phyloP scores from a whole-genome alignment of 2,888 invertebrate genomes.

The Idaea straminata region DNA sequence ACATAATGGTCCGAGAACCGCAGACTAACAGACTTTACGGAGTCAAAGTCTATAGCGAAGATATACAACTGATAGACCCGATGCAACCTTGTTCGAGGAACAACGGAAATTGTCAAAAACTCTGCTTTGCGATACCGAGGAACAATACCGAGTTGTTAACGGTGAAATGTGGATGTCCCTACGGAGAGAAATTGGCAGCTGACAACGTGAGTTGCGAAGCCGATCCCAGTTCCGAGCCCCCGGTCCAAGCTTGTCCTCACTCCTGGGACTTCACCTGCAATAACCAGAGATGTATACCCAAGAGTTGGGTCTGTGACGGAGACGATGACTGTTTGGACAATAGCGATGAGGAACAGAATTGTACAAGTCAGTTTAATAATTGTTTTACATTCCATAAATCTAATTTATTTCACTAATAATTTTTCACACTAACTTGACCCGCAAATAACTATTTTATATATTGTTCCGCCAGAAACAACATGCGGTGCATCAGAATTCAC shows the following conservation, averaged over 20 bases:
- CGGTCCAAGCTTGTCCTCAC: conserved; percentile 93
- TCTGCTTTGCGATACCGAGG: conserved; percentile 94
- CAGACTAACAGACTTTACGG: conserved; percentile 95
- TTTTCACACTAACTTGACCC: too few relatives aligned
- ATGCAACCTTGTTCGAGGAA: conserved; percentile 90
- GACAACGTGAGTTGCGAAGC: conserved; percentile 86
- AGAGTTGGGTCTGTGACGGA: conserved; percentile 97
- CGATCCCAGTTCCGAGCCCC: conserved; percentile 92
- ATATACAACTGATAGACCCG: conserved; percentile 84
- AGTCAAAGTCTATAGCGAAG: conserved; percentile 91
- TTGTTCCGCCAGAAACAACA: conserved; percentile 84
- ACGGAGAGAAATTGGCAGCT: conserved; percentile 89
- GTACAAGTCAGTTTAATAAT: conserved; percentile 85
- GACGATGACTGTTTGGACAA: conserved; percentile 98
- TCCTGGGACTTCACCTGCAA: conserved; percentile 96
- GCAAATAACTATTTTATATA: not conserved
- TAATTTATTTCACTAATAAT: too few relatives aligned
- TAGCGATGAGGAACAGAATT: conserved; percentile 96
- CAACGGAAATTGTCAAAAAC: conserved; percentile 95
- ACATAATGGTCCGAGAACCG: conserved; percentile 92
- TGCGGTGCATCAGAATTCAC: conserved; percentile 95
- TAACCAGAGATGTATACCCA: conserved; percentile 94
- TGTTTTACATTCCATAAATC: not conserved
- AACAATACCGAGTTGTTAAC: conserved; percentile 79
- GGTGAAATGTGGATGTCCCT: conserved; percentile 93